Percentiles rank a stretch among this genome's conserved stretches.
These are phyloP conservation scores for Ridgeia piscesae DNA, from an alignment of 1,140 invertebrate species.

Conservation along the genomic window DNA sequence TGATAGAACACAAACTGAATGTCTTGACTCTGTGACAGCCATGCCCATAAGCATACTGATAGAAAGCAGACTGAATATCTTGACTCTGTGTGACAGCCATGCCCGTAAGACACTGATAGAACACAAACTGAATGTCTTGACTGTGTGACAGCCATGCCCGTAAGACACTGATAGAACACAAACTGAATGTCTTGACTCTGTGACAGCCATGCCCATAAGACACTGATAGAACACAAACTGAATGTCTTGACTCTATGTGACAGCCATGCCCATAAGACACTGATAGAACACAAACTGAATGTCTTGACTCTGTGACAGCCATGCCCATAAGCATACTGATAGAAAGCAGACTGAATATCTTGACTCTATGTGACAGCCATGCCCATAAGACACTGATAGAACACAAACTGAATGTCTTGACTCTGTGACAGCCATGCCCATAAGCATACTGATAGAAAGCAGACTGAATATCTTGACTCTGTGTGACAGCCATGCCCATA, in stretches of 20 bases:
- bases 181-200: constrained; percentile 76
- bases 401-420: not conserved
- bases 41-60: constrained; percentile 96
- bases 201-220: not conserved
- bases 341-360: not conserved
- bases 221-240: not conserved
- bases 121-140: not conserved
- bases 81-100: not conserved
- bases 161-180: constrained; percentile 98
- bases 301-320: not conserved
- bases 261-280: not conserved
- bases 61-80: not conserved
- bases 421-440: not conserved
- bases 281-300: not conserved
- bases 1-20: not conserved
- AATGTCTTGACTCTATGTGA: not conserved
- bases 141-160: constrained; percentile 80
- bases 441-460: not conserved
- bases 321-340: not conserved
- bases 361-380: not conserved
- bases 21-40: constrained; percentile 62
- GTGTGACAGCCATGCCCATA: not conserved
- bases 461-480: not conserved
- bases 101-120: constrained; percentile 48
- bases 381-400: not conserved